A percentile compares a stretch with the other conserved stretches of the same genome.
These are phyloP conservation scores for Cossypha dichroa DNA, from an alignment of 2,797 vertebrate genomes.

Conservation along the genomic window DNA sequence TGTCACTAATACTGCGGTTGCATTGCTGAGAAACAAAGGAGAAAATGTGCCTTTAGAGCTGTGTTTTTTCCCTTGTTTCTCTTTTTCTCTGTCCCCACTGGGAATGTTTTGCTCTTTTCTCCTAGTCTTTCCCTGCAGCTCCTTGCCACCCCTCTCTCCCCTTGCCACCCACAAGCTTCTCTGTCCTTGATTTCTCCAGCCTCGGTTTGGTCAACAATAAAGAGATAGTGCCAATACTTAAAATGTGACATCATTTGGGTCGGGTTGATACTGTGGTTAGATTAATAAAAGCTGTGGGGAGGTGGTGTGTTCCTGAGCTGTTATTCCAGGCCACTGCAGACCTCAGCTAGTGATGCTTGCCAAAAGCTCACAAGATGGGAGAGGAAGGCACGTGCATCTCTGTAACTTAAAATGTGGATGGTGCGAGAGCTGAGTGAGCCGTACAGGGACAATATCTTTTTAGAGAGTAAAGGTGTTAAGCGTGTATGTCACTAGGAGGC, in stretches of 20 bases:
- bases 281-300: not conserved
- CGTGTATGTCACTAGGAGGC: not conserved
- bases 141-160: not conserved
- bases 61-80: not conserved
- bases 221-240: not conserved
- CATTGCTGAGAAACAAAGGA: slow-evolving; percentile 14
- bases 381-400: not conserved
- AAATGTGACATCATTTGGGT: not conserved
- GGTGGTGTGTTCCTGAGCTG: not conserved
- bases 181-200: not conserved
- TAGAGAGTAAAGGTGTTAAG: not conserved
- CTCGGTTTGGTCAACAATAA: not conserved
- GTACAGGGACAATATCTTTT: not conserved
- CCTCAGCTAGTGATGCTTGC: not conserved
- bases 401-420: not conserved
- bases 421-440: not conserved
- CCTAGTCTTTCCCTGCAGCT: not conserved
- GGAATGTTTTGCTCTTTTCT: not conserved
- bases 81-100: not conserved
- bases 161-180: not conserved
- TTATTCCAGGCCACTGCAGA: not conserved
- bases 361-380: rapidly evolving
- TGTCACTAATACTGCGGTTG: not conserved
- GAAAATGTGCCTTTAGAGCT: slow-evolving; percentile 12
- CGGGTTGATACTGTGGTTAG: not conserved